Percentiles rank a stretch among this genome's conserved stretches.
Evolutionary conservation across 2,113 vertebrate species (phyloP).

Genomic region (Grus americana): DNA sequence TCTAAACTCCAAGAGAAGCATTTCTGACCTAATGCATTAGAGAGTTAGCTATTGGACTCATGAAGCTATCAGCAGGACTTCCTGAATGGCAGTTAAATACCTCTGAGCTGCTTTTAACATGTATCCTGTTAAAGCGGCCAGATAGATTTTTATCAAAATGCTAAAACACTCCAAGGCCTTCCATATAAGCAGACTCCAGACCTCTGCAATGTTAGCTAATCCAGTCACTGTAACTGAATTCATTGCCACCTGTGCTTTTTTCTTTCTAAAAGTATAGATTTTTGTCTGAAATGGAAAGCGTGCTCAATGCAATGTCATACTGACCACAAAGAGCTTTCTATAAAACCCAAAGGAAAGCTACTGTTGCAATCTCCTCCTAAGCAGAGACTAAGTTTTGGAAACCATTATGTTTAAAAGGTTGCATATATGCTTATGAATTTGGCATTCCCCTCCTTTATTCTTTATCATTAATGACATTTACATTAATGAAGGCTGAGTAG

Average conservation of each 20-base stretch:
- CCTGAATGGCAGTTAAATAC: neutral
- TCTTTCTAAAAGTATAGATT: neutral
- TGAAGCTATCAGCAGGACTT: neutral
- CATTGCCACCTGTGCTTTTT: neutral
- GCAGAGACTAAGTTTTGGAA: neutral
- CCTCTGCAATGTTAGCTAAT: neutral
- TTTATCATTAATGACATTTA: neutral
- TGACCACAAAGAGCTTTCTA: neutral
- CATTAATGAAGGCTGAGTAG: neutral
- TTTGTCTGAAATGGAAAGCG: neutral
- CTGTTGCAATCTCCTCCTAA: neutral
- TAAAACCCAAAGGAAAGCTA: neutral
- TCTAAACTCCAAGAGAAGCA: neutral
- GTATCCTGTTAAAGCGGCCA: neutral
- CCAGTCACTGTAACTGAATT: neutral
- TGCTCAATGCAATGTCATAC: neutral
- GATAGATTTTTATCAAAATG: slow-evolving; percentile 5
- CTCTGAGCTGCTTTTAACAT: neutral
- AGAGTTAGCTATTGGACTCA: neutral
- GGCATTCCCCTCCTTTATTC: neutral
- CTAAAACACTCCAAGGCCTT: neutral
- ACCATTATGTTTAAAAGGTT: neutral
- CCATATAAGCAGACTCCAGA: neutral
- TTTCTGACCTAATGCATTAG: neutral
- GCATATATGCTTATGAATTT: neutral